Base-by-base conservation (phyloP, 2,797 vertebrate genomes). In the Ptychadena robeensis region DNA sequence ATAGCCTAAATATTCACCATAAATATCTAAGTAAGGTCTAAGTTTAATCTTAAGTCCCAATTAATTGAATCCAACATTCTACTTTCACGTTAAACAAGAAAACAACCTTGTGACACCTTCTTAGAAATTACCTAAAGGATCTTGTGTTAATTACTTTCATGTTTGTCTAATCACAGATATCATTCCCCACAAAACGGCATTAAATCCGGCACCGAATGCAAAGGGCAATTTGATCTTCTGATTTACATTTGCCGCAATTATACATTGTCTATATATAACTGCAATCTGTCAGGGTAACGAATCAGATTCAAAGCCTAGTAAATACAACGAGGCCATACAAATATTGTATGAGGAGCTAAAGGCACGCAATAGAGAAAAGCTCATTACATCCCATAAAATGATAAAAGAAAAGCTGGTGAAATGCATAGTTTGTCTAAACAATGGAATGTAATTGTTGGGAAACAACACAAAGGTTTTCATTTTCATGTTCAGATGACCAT, bases 181-280 rank as follows among this genome's bases (percentile, higher is more conserved):
- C n/a, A 71, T 59, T 75, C 9, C 44, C 38, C 4, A 38, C 30
- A 44, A 57, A 76, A 72, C 72, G 25, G 11, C 11, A 22, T 65
- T 77, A 25, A 61, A 27, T 68, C 34, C 38, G 25, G 30, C 30
- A 8, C 30, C 9, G n/a, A 48, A 38, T 40, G 74, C 38, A 63
- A 78, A 78, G 28, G 69, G 66, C 57, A 83, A 72, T 65, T 78
- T 83, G 10, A 78, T 67, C 48, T 72, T 34, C 6, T 71, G 79
- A 83, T 83, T 83, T 78, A 65, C 59, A 83, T 71, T 77, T 66
- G 68, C 37, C 57, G 57, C 74, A 78, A 71, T 78, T 78, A 78
- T 78, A 64, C 74, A 66, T 32, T 72, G 81, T 67, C 68, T 83
- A 83, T 72, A 83, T 78, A 78, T 83, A 78, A 35, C 67, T 3